phyloP scores from a whole-genome alignment of 2,888 invertebrate genomes.

The Sinotaia quadrata region DNA sequence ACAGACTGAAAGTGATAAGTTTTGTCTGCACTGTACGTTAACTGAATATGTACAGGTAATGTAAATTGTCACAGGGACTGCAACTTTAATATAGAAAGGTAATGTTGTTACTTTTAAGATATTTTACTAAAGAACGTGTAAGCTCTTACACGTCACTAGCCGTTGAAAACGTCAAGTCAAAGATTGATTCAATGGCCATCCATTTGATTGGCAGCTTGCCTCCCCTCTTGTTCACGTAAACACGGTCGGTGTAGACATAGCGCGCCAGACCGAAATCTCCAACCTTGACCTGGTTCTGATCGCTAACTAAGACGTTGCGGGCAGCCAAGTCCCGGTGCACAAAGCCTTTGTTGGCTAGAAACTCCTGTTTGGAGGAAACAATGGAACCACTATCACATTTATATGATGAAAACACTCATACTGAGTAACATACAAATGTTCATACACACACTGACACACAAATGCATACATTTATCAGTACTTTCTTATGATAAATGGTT shows the following conservation, averaged over 20 bases:
- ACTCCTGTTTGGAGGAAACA: constrained; percentile 55
- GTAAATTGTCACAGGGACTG: too few species aligned
- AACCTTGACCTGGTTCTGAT: constrained; percentile 63
- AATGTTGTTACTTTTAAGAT: too few species aligned
- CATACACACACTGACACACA: too few species aligned
- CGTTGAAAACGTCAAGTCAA: constrained; percentile 66
- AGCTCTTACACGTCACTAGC: constrained; percentile 71
- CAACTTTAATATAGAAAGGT: too few species aligned
- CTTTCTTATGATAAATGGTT: too few species aligned
- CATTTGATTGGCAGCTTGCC: constrained; percentile 69
- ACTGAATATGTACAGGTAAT: too few species aligned
- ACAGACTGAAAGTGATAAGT: too few species aligned
- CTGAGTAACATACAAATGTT: too few species aligned
- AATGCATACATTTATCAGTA: too few species aligned
- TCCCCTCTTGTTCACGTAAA: constrained; percentile 66
- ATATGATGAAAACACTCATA: too few species aligned
- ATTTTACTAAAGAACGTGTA: too few species aligned
- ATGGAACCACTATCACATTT: neutral
- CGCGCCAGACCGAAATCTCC: constrained; percentile 70
- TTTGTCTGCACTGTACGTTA: too few species aligned
- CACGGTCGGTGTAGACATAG: constrained; percentile 65
- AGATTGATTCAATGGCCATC: constrained; percentile 70
- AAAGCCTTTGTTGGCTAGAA: constrained; percentile 65
- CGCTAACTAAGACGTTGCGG: constrained; percentile 66
- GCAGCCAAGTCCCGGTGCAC: constrained; percentile 70